Evolutionary conservation across 2,797 vertebrate genomes (phyloP), one percentile per base, ranked within the genome.

Genomic region (Uromys caudimaculatus): DNA sequence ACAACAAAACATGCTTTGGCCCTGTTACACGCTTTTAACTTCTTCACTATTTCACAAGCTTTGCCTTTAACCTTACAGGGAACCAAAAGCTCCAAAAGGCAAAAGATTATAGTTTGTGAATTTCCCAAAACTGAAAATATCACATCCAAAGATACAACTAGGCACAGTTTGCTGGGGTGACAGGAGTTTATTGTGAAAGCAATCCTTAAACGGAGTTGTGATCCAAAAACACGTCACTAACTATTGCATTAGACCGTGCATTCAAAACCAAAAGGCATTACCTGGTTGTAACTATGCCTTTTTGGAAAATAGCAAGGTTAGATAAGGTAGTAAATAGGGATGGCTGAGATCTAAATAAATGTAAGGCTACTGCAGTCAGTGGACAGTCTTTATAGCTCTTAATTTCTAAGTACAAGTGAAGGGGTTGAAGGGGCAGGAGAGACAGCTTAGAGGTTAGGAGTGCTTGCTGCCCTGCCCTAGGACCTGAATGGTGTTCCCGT

Each of bases 81-180:
- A 17, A 83, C 52, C 16, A 82, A 3, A 3, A 14, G 62, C 62
- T 93, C 56, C 83, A 95, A 58, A 69, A 92, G 81, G 24, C 71
- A 92, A 32, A 6, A 89, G 71, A 9, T 94, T 58, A 69, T 4
- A 76, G 35, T 52, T 0, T 29, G 16, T 84, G 73, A 91, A 41
- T 89, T 88, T 76, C 50, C 52, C 85, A 91, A 92, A 93, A 86
- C 64, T 44, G 54, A 90, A 95, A 85, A 6, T 79, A 91, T 95
- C 13, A 88, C 44, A 32, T 41, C 13, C 29, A 3, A 94, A 19
- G 81, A 32, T 50, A 50, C 81, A 54, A 35, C 5, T 21, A 83
- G 2, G 6, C 44, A 29, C 27, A 32, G 71, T 82, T 92, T 92
- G 88, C 47, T 60, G 23, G n/a, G 16, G 13, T 87, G 27, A 77